phyloP scores from a whole-genome alignment of 2,888 invertebrate genomes.

The Oithona nana region DNA sequence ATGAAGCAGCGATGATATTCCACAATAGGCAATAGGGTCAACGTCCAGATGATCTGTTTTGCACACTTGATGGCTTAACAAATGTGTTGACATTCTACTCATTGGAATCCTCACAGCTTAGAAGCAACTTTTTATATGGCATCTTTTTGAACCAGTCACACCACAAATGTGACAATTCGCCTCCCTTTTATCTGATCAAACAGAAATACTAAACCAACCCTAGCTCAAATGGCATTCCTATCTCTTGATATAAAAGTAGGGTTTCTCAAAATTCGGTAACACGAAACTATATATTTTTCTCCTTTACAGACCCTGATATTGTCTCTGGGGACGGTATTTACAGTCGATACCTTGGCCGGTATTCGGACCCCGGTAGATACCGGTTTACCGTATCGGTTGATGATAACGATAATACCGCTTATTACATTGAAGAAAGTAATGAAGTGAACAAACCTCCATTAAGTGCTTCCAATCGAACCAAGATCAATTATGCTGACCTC shows the following conservation, averaged over 20 bases:
- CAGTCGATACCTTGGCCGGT: constrained; percentile 38
- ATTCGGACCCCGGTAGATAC: constrained; percentile 23
- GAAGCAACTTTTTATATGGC: neutral
- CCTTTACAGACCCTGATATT: constrained; percentile 41
- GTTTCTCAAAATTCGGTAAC: no score
- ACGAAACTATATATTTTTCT: no score
- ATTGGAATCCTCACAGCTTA: neutral
- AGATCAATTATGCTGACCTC: neutral
- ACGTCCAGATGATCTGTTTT: neutral
- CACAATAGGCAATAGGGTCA: neutral
- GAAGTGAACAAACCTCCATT: neutral
- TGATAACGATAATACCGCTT: constrained; percentile 21
- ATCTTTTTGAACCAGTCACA: no score
- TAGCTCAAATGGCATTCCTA: no score
- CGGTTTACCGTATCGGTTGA: constrained; percentile 23
- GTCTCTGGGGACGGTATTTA: constrained; percentile 44
- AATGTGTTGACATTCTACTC: neutral
- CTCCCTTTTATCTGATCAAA: no score
- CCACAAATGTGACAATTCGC: no score
- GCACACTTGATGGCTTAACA: neutral
- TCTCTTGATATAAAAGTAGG: no score
- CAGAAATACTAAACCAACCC: no score
- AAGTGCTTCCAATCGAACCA: neutral
- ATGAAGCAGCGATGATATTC: no score
- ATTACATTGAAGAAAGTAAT: constrained; percentile 13